These are phyloP conservation scores for Streptopelia turtur DNA, from an alignment of 2,797 vertebrate genomes.

Conservation along the genomic window DNA sequence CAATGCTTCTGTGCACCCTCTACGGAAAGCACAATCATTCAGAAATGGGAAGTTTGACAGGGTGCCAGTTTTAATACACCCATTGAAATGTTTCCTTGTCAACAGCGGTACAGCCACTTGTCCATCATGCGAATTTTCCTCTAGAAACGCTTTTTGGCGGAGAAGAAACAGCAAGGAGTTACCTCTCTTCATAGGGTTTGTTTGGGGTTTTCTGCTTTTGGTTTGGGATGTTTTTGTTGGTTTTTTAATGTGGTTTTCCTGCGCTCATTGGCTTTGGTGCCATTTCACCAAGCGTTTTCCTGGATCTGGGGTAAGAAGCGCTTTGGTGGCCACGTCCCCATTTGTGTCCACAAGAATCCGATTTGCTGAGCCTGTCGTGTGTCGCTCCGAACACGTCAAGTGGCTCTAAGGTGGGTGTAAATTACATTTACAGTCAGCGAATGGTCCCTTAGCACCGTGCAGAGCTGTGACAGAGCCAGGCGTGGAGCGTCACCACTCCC, in stretches of 20 bases:
- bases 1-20: not conserved
- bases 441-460: not conserved
- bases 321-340: not conserved
- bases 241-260: not conserved
- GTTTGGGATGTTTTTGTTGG: not conserved
- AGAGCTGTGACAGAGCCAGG: rapidly evolving
- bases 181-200: not conserved
- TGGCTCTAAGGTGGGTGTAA: not conserved
- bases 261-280: rapidly evolving
- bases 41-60: not conserved
- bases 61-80: not conserved
- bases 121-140: not conserved
- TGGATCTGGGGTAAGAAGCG: not conserved
- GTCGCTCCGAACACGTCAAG: rapidly evolving
- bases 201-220: not conserved
- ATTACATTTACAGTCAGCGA: rapidly evolving
- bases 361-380: not conserved
- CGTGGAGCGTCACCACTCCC: rapidly evolving
- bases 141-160: not conserved
- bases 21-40: not conserved
- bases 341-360: not conserved
- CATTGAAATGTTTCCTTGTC: not conserved
- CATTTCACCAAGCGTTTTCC: rapidly evolving
- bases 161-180: not conserved
- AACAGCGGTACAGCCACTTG: not conserved